These are phyloP conservation scores for Eristalinus aeneus DNA, from an alignment of 2,888 invertebrate species.

Conservation along the genomic window DNA sequence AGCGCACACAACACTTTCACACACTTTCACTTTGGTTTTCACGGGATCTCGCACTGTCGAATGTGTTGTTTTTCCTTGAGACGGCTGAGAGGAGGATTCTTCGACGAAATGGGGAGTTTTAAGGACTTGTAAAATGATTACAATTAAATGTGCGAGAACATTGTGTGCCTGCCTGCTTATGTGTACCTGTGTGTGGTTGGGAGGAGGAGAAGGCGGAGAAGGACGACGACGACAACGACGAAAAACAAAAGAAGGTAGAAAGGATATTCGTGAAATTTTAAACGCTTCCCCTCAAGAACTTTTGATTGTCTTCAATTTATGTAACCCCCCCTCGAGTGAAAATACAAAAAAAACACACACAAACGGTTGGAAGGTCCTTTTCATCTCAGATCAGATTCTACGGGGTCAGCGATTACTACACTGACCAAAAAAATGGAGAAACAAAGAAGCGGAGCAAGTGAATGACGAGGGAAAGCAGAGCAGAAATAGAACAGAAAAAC, in stretches of 20 bases:
- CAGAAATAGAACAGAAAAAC: background rate
- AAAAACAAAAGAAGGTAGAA: background rate
- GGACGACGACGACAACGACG: too few relatives aligned
- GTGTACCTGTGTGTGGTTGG: conserved; percentile 42
- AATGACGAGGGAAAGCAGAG: background rate
- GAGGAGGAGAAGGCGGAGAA: background rate
- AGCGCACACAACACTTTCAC: conserved; percentile 52
- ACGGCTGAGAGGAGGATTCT: conserved; percentile 30
- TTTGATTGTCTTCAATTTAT: conserved; percentile 4
- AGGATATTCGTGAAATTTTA: background rate
- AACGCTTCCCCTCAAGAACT: background rate
- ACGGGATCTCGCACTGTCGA: conserved; percentile 34
- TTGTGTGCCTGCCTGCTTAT: conserved; percentile 26
- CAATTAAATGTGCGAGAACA: conserved; percentile 43
- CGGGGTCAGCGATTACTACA: background rate
- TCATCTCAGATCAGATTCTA: background rate
- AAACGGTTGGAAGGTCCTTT: background rate
- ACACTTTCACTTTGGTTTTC: conserved; percentile 68
- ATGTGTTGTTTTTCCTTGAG: background rate
- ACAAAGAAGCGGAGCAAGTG: background rate
- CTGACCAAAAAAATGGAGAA: background rate
- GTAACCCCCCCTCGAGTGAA: background rate
- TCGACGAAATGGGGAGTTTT: conserved; percentile 31
- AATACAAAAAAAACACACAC: background rate
- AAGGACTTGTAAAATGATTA: conserved; percentile 58